Conservation (phyloP, 2,888 invertebrate species). For the Heterodera filipjevi region DNA sequence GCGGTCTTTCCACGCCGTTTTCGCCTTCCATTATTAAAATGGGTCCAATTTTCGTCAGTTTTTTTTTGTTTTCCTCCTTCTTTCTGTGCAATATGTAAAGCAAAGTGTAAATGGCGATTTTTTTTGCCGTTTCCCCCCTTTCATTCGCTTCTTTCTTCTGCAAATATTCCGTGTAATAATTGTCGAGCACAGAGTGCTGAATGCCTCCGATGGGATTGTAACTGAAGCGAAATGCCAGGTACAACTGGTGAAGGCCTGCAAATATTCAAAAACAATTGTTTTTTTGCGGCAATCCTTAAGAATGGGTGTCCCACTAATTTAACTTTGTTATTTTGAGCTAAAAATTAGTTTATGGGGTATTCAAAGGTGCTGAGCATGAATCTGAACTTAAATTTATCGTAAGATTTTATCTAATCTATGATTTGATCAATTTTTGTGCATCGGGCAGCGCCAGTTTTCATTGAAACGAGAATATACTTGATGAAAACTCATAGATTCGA, state of each 20-base stretch:
- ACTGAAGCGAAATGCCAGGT: not conserved
- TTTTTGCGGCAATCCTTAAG: too few species aligned
- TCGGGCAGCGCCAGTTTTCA: too few species aligned
- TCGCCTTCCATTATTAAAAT: not conserved
- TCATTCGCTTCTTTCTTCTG: not conserved
- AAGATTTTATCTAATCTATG: too few species aligned
- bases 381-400: too few species aligned
- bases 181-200: not conserved
- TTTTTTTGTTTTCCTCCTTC: not conserved
- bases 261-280: not conserved
- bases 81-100: not conserved
- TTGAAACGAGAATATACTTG: too few species aligned
- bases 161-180: not conserved
- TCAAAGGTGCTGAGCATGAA: too few species aligned
- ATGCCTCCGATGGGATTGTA: not conserved
- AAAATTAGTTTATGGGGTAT: too few species aligned
- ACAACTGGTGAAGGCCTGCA: not conserved
- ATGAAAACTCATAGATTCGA: too few species aligned
- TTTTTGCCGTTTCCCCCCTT: not conserved
- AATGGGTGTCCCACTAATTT: too few species aligned
- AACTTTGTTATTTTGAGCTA: too few species aligned
- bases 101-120: not conserved
- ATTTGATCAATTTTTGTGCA: too few species aligned
- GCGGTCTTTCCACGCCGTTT: not conserved
- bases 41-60: not conserved